These are phyloP conservation scores for Hydractinia symbiolongicarpus DNA, from an alignment of 30 jellyfish, hydroid and myxozoan genomes.

Conservation along the genomic window DNA sequence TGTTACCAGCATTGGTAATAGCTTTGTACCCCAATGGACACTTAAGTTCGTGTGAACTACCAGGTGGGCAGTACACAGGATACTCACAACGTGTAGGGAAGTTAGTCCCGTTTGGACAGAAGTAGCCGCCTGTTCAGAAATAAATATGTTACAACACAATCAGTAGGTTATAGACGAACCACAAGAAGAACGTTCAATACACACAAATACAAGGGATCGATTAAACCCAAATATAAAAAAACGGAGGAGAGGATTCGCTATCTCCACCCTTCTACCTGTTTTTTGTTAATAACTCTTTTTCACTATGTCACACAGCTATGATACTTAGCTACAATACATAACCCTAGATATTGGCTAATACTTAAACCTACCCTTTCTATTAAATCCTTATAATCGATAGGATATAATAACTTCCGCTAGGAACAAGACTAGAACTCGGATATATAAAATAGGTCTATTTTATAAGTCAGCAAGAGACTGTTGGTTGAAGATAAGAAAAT, in stretches of 20 bases:
- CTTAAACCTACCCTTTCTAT: too few relatives aligned
- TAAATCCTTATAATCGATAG: too few relatives aligned
- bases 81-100: constrained; percentile 69
- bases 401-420: too few relatives aligned
- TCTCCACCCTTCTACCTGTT: too few relatives aligned
- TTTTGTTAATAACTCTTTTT: too few relatives aligned
- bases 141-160: neutral
- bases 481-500: neutral
- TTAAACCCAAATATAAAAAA: too few relatives aligned
- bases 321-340: neutral
- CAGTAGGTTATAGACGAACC: too few relatives aligned
- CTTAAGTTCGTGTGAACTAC: constrained; percentile 50
- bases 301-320: neutral
- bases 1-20: constrained; percentile 59
- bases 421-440: neutral
- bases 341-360: too few relatives aligned
- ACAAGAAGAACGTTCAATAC: too few relatives aligned
- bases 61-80: constrained; percentile 85
- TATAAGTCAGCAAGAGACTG: neutral
- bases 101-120: constrained; percentile 85
- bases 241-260: too few relatives aligned
- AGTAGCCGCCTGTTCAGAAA: constrained; percentile 69
- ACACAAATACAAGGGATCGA: too few relatives aligned
- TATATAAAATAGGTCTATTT: neutral
- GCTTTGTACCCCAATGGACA: constrained; percentile 95